phyloP scores from a whole-genome alignment of 2,888 invertebrate genomes.

The Balanococcus diminutus region DNA sequence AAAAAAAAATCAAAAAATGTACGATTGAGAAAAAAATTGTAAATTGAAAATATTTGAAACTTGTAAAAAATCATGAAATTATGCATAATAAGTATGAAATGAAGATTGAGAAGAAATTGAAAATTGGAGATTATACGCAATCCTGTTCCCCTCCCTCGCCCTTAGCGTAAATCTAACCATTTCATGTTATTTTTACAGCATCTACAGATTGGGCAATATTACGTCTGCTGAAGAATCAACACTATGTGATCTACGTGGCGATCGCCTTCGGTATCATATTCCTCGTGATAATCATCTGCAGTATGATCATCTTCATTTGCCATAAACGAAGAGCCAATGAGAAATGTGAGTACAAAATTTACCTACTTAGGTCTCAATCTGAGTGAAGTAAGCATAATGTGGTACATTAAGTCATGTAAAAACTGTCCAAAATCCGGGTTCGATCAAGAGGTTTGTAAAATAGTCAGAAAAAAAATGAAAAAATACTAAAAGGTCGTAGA shows the following conservation, averaged over 20 bases:
- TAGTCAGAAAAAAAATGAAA: not conserved
- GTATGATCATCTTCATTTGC: conserved; percentile 85
- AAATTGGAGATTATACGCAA: too few species aligned
- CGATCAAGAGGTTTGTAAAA: conserved; percentile 1
- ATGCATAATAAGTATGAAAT: too few species aligned
- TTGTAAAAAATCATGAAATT: too few species aligned
- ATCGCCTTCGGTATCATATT: conserved; percentile 72
- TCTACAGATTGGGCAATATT: conserved; percentile 80
- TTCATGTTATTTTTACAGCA: conserved; percentile 66
- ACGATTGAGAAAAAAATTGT: too few species aligned
- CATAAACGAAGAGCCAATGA: conserved; percentile 79
- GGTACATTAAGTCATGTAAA: not conserved
- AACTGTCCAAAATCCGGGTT: too few species aligned
- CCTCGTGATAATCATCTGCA: conserved; percentile 79
- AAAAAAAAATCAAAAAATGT: too few species aligned
- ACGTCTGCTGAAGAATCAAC: conserved; percentile 74
- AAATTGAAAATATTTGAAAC: too few species aligned
- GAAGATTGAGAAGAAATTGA: too few species aligned
- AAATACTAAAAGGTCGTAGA: not conserved
- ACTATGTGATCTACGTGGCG: conserved; percentile 66
- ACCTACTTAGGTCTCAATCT: not conserved
- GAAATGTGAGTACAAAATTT: conserved; percentile 75
- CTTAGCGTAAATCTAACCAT: not conserved
- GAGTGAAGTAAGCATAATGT: not conserved
- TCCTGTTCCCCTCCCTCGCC: not conserved